phyloP scores from a whole-genome alignment of 1,140 invertebrate species.

The Lepidurus couesii region DNA sequence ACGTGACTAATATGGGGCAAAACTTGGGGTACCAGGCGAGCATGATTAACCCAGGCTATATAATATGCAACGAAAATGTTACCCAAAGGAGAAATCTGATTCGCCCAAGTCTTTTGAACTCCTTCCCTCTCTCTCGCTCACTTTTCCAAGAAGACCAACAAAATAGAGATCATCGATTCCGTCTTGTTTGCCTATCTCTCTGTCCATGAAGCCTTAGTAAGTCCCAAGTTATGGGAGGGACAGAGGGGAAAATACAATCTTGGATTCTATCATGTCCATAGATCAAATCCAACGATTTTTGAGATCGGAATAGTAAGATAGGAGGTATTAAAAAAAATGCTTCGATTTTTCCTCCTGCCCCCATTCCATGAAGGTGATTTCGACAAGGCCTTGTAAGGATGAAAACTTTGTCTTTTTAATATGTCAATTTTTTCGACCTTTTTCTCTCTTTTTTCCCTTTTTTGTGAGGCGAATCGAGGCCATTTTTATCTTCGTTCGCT shows the following conservation, averaged over 20 bases:
- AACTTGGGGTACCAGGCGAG: no score
- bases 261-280: not conserved
- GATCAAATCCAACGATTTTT: not conserved
- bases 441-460: not conserved
- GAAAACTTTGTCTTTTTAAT: not conserved
- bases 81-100: not conserved
- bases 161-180: constrained; percentile 13
- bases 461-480: not conserved
- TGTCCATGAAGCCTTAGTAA: not conserved
- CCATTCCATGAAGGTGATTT: not conserved
- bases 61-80: not conserved
- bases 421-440: not conserved
- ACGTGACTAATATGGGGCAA: no score
- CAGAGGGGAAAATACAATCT: not conserved
- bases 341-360: not conserved
- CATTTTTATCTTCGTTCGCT: constrained; percentile 1
- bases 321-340: not conserved
- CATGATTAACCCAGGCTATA: no score
- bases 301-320: no score
- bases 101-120: not conserved
- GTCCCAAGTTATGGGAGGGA: not conserved
- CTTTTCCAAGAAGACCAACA: not conserved
- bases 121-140: not conserved
- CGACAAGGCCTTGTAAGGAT: not conserved
- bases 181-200: not conserved